phyloP scores from a whole-genome alignment of 2,888 invertebrate genomes.

The Pandemis cinnamomeana region DNA sequence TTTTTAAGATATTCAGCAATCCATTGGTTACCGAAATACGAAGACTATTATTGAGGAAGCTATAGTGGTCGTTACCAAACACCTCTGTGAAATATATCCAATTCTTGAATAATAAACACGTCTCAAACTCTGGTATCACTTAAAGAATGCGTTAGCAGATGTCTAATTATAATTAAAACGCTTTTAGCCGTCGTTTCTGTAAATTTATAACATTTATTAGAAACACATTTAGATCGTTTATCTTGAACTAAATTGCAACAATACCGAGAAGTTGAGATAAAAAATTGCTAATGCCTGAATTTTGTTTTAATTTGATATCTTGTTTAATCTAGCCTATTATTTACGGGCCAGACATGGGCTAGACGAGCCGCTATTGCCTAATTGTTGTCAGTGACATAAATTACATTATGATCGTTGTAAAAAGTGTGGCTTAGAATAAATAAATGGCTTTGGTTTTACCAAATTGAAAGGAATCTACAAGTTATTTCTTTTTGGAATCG shows the following conservation, averaged over 20 bases:
- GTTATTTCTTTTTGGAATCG: not conserved
- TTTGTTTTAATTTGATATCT: constrained; percentile 24
- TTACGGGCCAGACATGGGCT: constrained; percentile 15
- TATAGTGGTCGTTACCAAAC: not conserved
- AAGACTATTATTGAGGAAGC: not conserved
- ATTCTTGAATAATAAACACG: constrained; percentile 5
- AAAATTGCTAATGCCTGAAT: constrained; percentile 16
- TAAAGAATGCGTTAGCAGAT: not conserved
- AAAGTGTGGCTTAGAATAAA: constrained; percentile 2
- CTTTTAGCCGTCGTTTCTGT: constrained; percentile 12
- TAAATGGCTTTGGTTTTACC: not conserved
- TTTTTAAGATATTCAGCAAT: not conserved
- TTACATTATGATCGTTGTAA: constrained; percentile 45
- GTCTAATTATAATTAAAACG: constrained; percentile 21
- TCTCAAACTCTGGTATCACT: not conserved
- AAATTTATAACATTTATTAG: constrained; percentile 36
- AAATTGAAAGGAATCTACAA: not conserved
- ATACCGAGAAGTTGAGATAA: constrained; percentile 25
- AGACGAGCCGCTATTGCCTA: constrained; percentile 32
- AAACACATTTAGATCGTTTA: constrained; percentile 34
- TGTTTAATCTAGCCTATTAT: constrained; percentile 23
- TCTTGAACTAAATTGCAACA: constrained; percentile 33
- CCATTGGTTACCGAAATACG: not conserved
- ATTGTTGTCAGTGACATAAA: constrained; percentile 55
- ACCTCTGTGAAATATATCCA: constrained; percentile 5